Percentiles rank a stretch among this genome's conserved stretches.
Evolutionary conservation across 2,113 vertebrate genomes (phyloP).

Genomic region (Agapornis roseicollis): DNA sequence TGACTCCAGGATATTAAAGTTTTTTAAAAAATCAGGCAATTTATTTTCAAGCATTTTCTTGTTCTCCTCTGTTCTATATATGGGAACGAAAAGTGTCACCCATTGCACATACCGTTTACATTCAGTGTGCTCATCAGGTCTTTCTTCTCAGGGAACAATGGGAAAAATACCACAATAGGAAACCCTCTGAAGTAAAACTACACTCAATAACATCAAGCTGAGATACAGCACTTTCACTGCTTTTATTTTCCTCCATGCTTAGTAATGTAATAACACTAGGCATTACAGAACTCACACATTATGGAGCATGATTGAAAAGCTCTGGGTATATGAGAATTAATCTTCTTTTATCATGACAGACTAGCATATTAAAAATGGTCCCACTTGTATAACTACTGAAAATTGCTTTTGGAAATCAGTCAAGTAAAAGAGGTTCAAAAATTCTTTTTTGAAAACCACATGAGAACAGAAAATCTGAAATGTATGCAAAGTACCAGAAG

Average conservation of each 20-base stretch:
- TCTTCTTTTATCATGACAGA: constrained; percentile 58
- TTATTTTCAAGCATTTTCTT: constrained; percentile 51
- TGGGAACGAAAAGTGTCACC: constrained; percentile 37
- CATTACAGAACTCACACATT: constrained; percentile 37
- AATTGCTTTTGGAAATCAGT: constrained; percentile 48
- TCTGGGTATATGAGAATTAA: constrained; percentile 45
- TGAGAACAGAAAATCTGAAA: constrained; percentile 18
- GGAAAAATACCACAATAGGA: constrained; percentile 66
- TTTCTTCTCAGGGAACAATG: constrained; percentile 68
- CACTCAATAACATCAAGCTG: constrained; percentile 69
- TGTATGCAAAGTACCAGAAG: neutral
- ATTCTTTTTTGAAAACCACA: neutral
- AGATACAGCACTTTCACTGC: constrained; percentile 58
- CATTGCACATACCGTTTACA: constrained; percentile 2
- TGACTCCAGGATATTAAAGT: neutral
- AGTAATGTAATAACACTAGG: constrained; percentile 62
- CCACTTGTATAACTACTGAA: constrained; percentile 26
- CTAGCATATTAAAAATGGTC: constrained; percentile 45
- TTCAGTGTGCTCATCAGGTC: constrained; percentile 64
- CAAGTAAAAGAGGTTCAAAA: constrained; percentile 5
- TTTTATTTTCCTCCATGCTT: constrained; percentile 67
- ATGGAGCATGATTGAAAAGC: constrained; percentile 51
- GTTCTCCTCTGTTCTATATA: constrained; percentile 21
- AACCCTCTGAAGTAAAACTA: constrained; percentile 67
- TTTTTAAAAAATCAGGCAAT: neutral